Evolutionary conservation across 2,888 invertebrate species (phyloP).

Genomic region (Ormyrus nitidulus): DNA sequence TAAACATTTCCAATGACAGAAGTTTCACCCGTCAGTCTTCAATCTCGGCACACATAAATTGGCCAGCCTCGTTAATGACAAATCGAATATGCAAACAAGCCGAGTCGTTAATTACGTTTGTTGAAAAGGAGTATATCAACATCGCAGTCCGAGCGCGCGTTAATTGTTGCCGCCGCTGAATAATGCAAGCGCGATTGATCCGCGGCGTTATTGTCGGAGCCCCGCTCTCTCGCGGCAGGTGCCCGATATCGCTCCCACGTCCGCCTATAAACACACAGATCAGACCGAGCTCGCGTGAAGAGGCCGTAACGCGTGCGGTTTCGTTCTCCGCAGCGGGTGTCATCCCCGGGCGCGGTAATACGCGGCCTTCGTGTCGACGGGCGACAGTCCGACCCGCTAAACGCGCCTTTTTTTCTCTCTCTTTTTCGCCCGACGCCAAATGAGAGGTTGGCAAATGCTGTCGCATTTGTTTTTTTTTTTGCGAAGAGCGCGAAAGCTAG

Average conservation of each 20-base stretch:
- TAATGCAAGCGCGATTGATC: slow-evolving; percentile 34
- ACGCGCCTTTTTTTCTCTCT: neutral
- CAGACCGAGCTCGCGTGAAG: neutral
- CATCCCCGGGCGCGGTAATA: neutral
- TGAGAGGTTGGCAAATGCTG: slow-evolving; percentile 44
- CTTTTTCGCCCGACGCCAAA: neutral
- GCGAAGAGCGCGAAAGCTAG: neutral
- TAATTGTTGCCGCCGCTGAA: slow-evolving; percentile 20
- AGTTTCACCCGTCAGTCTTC: too few species aligned
- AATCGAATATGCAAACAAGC: too few species aligned
- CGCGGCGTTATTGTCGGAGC: neutral
- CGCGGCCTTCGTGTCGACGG: too few species aligned
- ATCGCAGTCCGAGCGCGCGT: neutral
- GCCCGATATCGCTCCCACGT: neutral
- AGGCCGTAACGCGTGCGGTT: neutral
- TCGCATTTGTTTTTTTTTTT: neutral
- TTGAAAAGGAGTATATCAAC: too few species aligned
- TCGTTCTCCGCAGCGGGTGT: neutral
- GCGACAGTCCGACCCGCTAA: too few species aligned
- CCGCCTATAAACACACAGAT: neutral
- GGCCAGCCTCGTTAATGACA: too few species aligned
- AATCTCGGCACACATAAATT: too few species aligned
- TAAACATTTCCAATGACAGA: too few species aligned
- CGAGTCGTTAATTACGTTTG: too few species aligned
- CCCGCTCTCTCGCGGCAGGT: slow-evolving; percentile 22